Base-by-base conservation (phyloP, 2,797 vertebrate genomes). In the Esox masquinongy region DNA sequence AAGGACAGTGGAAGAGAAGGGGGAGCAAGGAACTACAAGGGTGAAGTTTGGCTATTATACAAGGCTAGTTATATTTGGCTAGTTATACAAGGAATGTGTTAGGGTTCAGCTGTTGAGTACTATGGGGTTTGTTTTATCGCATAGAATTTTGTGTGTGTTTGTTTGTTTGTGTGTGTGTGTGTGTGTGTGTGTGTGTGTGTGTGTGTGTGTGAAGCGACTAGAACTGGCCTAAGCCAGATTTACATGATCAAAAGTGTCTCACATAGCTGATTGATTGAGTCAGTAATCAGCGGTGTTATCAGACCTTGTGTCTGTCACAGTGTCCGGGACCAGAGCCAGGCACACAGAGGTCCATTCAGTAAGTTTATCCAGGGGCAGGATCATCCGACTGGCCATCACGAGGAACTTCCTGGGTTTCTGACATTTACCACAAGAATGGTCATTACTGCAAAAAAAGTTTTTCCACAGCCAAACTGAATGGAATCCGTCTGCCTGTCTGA, bases 1-100 rank as follows among this genome's bases (percentile, higher is more conserved):
- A 50, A 75, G 68, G 29, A 53, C 67, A 81, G 9, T 47, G 61
- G 70, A 36, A 71, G 2, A 51, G 59, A 64, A 74, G 26, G 19
- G 39, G 63, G 68, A 70, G 72, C 15, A 8, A 39, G 17, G 64
- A 26, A 26, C 31, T 22, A n/a, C 50, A 11, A 72, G 53, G 26
- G 39, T 47, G 39, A 9, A 78, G 7, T 19, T 3, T 36, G 36
- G 19, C 3, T 29, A n/a, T n/a, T n/a, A n/a, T n/a, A n/a, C n/a
- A n/a, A n/a, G n/a, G n/a, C n/a, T n/a, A n/a, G n/a, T n/a, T n/a
- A n/a, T n/a, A n/a, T n/a, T n/a, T n/a, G n/a, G n/a, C n/a, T n/a
- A n/a, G 71, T 43, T 61, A 15, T 59, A 67, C 49, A 74, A 79
- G 76, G 75, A 80, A 24, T 66, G 8, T 34, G 56, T 68, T 24